Evolutionary conservation across 2,797 vertebrate species (phyloP), one percentile per base, ranked within the genome.

Genomic region (Microctenopoma lineatum): DNA sequence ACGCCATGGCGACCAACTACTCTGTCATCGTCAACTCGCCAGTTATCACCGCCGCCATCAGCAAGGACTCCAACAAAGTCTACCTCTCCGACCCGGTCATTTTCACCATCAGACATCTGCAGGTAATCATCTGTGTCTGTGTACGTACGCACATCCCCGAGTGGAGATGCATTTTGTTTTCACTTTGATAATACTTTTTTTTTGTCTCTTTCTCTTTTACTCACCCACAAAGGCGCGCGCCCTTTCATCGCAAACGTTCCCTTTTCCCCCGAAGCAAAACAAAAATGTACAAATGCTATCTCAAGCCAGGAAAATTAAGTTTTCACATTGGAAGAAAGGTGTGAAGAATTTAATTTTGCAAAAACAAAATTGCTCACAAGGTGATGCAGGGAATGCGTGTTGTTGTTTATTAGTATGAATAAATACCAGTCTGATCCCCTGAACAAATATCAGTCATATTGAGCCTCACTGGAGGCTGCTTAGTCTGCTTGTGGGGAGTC

Each of bases 21-120:
- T 98, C 98, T 0, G 94, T 99, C 87, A 98, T 99, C 1, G 97
- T 99, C 88, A 99, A 99, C 90, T 99, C 98, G 0, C 96, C 97
- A 0, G 95, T 99, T 44, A 96, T 99, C 88, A 98, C 97, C 0
- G 98, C 98, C 3, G 95, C 98, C 89, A 99, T 99, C 92, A 99
- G 97, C 93, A 99, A 98, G 85, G 98, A 99, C 89, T 95, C 96
- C 52, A 99, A 96, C 90, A 98, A 98, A 89, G 96, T 99, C 75
- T 99, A 98, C 86, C 92, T 99, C 73, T 96, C 96, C 44, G 97
- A 99, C 85, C 98, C 98, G 0, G 98, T 99, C 81, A 94, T 98
- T 60, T 99, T 98, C 81, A 98, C 96, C 57, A 94, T 99, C 84
- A 95, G 94, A 81, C 98, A 99, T 81, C 95, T 98, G 39, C 96